These are phyloP conservation scores for Calephelis virginiensis DNA, from an alignment of 1,140 invertebrate genomes.

Conservation along the genomic window DNA sequence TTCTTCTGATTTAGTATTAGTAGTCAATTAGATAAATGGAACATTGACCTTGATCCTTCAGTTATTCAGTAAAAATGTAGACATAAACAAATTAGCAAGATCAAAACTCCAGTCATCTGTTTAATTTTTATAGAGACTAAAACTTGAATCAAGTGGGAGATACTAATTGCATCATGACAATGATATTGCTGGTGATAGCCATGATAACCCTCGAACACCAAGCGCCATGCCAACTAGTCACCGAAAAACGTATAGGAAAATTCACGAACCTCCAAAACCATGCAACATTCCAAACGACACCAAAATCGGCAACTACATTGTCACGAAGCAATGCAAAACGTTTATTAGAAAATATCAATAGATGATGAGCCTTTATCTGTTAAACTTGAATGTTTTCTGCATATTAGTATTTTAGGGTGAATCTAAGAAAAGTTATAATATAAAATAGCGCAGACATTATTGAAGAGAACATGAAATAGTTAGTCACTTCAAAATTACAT, in stretches of 20 bases:
- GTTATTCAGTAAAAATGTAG: neutral
- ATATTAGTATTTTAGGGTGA: no score
- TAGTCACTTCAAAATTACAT: no score
- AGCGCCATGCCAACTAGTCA: constrained; percentile 71
- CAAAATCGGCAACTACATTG: constrained; percentile 75
- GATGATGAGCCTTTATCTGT: constrained; percentile 49
- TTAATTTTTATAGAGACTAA: neutral
- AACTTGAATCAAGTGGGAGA: constrained; percentile 48
- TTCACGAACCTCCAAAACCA: constrained; percentile 60
- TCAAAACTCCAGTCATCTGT: neutral
- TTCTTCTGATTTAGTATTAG: neutral
- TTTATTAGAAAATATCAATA: constrained; percentile 39
- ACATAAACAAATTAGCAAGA: neutral
- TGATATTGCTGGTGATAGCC: constrained; percentile 74
- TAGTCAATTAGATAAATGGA: neutral
- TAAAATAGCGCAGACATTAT: no score
- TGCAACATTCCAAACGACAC: constrained; percentile 74
- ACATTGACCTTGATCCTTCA: neutral
- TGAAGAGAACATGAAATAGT: no score
- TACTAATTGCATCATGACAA: constrained; percentile 75
- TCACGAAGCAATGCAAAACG: constrained; percentile 74
- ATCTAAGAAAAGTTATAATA: no score
- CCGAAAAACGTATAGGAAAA: constrained; percentile 48
- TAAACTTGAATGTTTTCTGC: neutral
- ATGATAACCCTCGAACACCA: constrained; percentile 64